Conservation (phyloP, 2,888 invertebrate genomes). For the Cosmia pyralina region DNA sequence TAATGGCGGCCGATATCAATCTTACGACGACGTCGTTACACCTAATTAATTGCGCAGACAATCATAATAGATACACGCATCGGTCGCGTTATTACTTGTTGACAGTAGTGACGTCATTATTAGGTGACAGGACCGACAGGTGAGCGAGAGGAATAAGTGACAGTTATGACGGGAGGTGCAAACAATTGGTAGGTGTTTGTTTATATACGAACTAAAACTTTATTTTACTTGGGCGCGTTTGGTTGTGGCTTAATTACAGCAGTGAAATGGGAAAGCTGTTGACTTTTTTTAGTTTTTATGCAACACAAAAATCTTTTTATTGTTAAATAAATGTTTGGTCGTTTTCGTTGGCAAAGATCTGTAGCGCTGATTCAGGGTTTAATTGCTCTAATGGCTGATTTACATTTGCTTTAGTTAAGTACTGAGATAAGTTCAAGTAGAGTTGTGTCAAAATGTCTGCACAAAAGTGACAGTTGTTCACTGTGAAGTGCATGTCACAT, state of each 20-base stretch:
- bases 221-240: background rate
- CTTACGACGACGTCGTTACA: constrained; percentile 20
- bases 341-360: background rate
- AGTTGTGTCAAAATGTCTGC: too few species aligned
- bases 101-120: constrained; percentile 53
- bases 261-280: background rate
- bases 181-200: constrained; percentile 9
- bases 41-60: constrained; percentile 41
- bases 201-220: background rate
- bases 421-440: too few species aligned
- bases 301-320: background rate
- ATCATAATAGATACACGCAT: constrained; percentile 30
- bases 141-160: constrained; percentile 21
- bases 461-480: too few species aligned
- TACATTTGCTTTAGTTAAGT: background rate
- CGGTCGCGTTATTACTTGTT: constrained; percentile 40
- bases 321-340: too few species aligned
- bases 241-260: background rate
- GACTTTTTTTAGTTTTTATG: background rate
- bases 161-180: constrained; percentile 14
- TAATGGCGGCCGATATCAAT: constrained; percentile 28
- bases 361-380: background rate
- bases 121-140: constrained; percentile 5
- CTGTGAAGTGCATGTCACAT: too few species aligned
- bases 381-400: background rate